These are phyloP conservation scores for Euura lappo DNA, from an alignment of 1,140 invertebrate genomes.

Conservation along the genomic window DNA sequence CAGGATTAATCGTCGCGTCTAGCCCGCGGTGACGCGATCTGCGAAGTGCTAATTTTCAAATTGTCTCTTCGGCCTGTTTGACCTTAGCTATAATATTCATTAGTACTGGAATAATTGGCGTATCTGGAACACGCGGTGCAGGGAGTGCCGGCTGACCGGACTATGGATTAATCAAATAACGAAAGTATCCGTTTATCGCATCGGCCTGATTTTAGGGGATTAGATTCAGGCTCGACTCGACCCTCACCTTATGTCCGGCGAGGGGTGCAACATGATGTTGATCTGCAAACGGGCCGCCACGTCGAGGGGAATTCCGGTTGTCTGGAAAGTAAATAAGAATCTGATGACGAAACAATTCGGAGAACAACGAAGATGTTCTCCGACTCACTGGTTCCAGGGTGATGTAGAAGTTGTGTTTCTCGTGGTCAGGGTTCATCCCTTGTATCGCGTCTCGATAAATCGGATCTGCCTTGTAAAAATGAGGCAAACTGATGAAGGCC, in stretches of 20 bases:
- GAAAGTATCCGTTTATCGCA: no score
- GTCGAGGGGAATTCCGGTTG: conserved; percentile 74
- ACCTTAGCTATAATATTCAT: neutral
- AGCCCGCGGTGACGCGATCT: no score
- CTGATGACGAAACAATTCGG: neutral
- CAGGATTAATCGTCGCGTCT: no score
- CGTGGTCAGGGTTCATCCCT: conserved; percentile 66
- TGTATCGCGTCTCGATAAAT: conserved; percentile 59
- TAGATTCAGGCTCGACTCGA: neutral
- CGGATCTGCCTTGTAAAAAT: conserved; percentile 71
- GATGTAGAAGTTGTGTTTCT: conserved; percentile 66
- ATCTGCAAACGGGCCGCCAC: conserved; percentile 78
- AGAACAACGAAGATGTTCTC: conserved; percentile 14
- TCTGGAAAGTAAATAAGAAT: conserved; percentile 58
- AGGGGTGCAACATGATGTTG: conserved; percentile 75
- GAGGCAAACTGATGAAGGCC: conserved; percentile 73
- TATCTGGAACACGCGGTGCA: neutral
- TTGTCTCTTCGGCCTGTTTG: neutral
- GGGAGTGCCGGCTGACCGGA: neutral
- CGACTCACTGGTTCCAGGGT: conserved; percentile 69
- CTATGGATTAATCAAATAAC: neutral
- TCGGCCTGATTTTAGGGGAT: no score
- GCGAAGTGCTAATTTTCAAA: neutral
- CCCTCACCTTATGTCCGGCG: conserved; percentile 67
- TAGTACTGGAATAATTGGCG: neutral